Base-by-base conservation (phyloP, 2,113 vertebrate genomes). In the Psilopsiagon aurifrons region DNA sequence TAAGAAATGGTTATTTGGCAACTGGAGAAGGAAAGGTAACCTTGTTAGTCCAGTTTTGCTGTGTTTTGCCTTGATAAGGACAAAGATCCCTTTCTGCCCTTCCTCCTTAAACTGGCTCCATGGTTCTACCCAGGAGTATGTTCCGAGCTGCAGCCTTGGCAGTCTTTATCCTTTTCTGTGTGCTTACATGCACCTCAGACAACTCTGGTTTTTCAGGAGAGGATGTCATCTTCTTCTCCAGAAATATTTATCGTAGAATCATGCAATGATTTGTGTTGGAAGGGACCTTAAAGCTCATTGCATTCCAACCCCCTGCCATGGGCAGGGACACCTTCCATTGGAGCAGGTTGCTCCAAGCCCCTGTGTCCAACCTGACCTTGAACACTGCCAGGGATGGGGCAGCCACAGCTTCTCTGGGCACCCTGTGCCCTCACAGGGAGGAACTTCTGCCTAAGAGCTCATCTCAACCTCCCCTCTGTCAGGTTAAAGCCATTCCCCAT, bases 41-140 rank as follows among this genome's bases (percentile, higher is more conserved):
- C 24, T 25, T 19, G 23, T 60, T 59, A 76, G 27, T 43, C 57
- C 47, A 4, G 19, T 66, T 79, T 18, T 66, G 17, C 49, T 64
- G 39, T 44, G 35, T 9, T 73, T n/a, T 77, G 23, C 24, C 60
- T 80, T 28, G 54, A 1, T 28, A 18, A 89, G 43, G 39, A 35
- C n/a, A 41, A 54, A 52, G 78, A 52, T 49, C 19, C 10, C 19
- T 67, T 83, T 66, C 41, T 77, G 41, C 43, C 28, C 41, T 49
- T 57, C 31, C 14, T 86, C 51, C 55, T 44, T 8, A 13, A 57
- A 37, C 63, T 0, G 0, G 7, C 41, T 57, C 24, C 0, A 0
- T 18, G 29, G 11, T 20, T n/a, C 62, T 90, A 47, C 33, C 29
- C 44, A 74, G 63, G 27, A 47, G 28, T 8, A 37, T 69, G 20